phyloP scores from a whole-genome alignment of 92 coral and sea anemone species.

The Porites divaricata region DNA sequence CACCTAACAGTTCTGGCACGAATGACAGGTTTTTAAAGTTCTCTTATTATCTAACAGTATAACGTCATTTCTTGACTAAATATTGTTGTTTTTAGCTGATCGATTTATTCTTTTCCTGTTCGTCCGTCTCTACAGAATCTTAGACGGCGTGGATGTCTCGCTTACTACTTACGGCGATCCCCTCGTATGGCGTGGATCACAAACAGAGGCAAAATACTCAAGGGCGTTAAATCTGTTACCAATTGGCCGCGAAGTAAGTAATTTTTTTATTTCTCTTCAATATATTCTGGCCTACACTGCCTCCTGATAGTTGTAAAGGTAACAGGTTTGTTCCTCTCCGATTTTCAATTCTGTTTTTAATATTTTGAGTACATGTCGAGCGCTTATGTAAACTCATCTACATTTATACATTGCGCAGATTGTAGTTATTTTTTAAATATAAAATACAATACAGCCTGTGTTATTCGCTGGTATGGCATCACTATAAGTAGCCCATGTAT shows the following conservation, averaged over 20 bases:
- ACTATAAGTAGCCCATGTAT: no score
- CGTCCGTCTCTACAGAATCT: constrained; percentile 2
- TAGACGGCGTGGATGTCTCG: constrained; percentile 35
- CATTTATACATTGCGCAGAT: no score
- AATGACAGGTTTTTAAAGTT: constrained; percentile 20
- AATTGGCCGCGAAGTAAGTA: constrained; percentile 9
- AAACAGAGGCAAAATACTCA: constrained; percentile 14
- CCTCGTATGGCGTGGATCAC: constrained; percentile 27
- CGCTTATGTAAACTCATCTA: no score
- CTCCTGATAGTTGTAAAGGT: not conserved
- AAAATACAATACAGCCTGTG: no score
- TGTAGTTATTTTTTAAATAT: no score
- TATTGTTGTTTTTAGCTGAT: not conserved
- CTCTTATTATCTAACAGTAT: not conserved
- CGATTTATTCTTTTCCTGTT: not conserved
- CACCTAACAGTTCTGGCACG: constrained; percentile 7
- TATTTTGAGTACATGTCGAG: not conserved
- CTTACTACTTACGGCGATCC: constrained; percentile 37
- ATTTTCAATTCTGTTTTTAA: no score
- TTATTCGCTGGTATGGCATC: no score
- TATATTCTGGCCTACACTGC: not conserved
- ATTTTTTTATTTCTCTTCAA: not conserved
- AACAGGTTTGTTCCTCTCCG: not conserved
- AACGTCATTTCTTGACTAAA: not conserved
- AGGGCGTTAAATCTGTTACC: constrained; percentile 27